Conservation (phyloP, 1,140 invertebrate species). For the Subanguina moxae region DNA sequence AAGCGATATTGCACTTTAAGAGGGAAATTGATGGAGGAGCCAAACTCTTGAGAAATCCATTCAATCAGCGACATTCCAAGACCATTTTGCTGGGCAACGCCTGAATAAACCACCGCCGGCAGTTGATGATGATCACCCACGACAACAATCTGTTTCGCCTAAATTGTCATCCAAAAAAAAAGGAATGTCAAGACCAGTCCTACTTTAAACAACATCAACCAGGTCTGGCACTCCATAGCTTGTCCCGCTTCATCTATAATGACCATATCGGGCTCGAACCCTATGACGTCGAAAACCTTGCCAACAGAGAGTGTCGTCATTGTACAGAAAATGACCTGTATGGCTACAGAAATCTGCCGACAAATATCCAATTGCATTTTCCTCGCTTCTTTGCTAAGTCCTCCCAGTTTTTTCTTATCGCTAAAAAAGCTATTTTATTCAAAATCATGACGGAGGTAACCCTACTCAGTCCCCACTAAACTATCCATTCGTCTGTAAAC, state of each 20-base stretch:
- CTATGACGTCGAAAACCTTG: too few species aligned
- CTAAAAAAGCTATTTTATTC: too few species aligned
- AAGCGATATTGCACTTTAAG: background rate
- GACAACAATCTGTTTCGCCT: background rate
- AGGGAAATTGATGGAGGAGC: background rate
- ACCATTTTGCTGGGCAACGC: background rate
- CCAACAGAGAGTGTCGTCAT: too few species aligned
- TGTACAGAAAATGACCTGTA: too few species aligned
- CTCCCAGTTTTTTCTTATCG: too few species aligned
- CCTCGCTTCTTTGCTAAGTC: too few species aligned
- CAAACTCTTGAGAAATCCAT: background rate
- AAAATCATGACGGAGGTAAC: too few species aligned
- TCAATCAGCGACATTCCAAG: background rate
- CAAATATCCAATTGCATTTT: too few species aligned
- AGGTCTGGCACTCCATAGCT: background rate
- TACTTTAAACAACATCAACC: background rate
- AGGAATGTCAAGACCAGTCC: background rate
- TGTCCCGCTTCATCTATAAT: background rate
- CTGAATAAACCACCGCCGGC: background rate
- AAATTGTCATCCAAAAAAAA: background rate
- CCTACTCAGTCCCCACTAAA: too few species aligned
- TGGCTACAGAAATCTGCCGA: too few species aligned
- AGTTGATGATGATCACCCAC: background rate
- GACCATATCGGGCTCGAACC: background rate
- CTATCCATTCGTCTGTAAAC: too few species aligned